Evolutionary conservation across 2,113 vertebrate species (phyloP).

Genomic region (Austrofundulus limnaeus): DNA sequence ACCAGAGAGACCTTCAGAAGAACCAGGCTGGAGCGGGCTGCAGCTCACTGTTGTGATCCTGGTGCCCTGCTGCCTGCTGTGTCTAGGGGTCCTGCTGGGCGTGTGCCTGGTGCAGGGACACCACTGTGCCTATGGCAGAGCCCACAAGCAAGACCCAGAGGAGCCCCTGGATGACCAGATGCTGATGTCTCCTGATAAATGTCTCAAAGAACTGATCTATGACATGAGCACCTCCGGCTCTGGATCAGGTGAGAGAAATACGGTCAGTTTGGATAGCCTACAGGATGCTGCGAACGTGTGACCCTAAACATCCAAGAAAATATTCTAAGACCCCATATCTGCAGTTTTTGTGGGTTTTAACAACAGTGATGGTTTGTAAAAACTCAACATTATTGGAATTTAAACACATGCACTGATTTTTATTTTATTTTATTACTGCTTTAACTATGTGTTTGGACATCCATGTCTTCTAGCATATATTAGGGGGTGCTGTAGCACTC

Average conservation of each 20-base stretch:
- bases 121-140: conserved; percentile 71
- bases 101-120: conserved; percentile 73
- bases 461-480: no score
- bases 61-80: conserved; percentile 83
- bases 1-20: conserved; percentile 65
- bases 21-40: conserved; percentile 63
- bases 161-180: conserved; percentile 85
- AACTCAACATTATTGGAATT: no score
- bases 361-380: no score
- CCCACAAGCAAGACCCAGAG: conserved; percentile 81
- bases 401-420: no score
- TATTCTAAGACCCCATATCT: no score
- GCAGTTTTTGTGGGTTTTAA: no score
- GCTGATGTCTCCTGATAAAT: conserved; percentile 82
- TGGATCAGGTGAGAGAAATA: conserved; percentile 84
- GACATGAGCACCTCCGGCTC: conserved; percentile 95
- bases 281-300: no score
- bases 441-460: no score
- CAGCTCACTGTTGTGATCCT: conserved; percentile 78
- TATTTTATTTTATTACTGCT: no score
- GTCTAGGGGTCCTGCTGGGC: conserved; percentile 73
- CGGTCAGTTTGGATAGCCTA: neutral
- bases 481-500: no score
- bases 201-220: conserved; percentile 90
- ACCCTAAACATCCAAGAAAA: no score